Evolutionary conservation across 1,140 invertebrate genomes (phyloP).

Genomic region (Ladona fulva): DNA sequence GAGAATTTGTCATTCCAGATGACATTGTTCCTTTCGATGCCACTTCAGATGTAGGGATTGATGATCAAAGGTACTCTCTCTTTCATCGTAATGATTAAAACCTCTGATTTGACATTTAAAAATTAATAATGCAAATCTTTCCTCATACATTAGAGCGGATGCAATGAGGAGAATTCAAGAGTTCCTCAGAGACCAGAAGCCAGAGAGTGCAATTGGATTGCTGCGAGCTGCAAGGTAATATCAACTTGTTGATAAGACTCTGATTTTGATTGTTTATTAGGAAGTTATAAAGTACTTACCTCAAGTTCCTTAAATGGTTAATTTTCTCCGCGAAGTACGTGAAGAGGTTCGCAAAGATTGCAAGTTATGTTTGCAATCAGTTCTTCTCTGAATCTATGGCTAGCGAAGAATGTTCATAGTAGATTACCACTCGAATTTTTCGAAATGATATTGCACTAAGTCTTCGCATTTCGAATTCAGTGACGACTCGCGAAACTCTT

Average conservation of each 20-base stretch:
- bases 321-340: too few relatives aligned
- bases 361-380: too few relatives aligned
- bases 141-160: constrained; percentile 51
- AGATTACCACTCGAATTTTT: too few relatives aligned
- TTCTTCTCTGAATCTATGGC: too few relatives aligned
- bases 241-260: constrained; percentile 25
- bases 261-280: constrained; percentile 25
- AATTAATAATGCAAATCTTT: constrained; percentile 20
- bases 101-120: constrained; percentile 17
- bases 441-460: too few relatives aligned
- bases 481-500: too few relatives aligned
- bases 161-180: constrained; percentile 82
- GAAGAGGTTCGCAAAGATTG: too few relatives aligned
- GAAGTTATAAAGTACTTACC: too few relatives aligned
- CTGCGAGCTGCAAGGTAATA: constrained; percentile 73
- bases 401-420: too few relatives aligned
- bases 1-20: constrained; percentile 42
- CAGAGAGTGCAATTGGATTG: constrained; percentile 67
- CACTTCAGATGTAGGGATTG: constrained; percentile 66
- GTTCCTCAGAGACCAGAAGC: constrained; percentile 55
- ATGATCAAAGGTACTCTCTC: constrained; percentile 73
- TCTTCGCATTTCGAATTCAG: too few relatives aligned
- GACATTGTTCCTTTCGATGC: constrained; percentile 79
- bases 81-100: constrained; percentile 19
- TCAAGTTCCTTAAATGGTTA: too few relatives aligned